These are phyloP conservation scores for Stictocephala bisonia DNA, from an alignment of 2,888 invertebrate genomes.

Conservation along the genomic window DNA sequence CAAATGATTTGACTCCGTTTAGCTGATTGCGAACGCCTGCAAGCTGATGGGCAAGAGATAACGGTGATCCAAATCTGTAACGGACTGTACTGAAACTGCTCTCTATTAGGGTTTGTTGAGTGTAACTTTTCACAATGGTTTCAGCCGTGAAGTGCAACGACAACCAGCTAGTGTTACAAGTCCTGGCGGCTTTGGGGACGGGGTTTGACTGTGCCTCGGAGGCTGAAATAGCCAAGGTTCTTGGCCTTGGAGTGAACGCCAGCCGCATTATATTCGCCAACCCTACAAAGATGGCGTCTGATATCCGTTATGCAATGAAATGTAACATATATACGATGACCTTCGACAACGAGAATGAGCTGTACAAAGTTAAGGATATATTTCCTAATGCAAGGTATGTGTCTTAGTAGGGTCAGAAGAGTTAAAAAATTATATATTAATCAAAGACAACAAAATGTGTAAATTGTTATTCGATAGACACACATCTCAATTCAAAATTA, in stretches of 20 bases:
- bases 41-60: no score
- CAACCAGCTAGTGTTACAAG: slow-evolving; percentile 81
- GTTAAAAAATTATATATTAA: no score
- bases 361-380: slow-evolving; percentile 86
- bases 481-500: no score
- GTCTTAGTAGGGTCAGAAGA: no score
- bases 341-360: slow-evolving; percentile 93
- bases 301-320: slow-evolving; percentile 84
- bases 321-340: slow-evolving; percentile 86
- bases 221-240: slow-evolving; percentile 86
- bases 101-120: no score
- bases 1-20: no score
- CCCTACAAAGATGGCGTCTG: slow-evolving; percentile 93
- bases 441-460: no score
- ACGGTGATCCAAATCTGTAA: no score
- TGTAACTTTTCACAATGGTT: no score
- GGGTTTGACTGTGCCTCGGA: slow-evolving; percentile 99
- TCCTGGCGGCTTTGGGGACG: slow-evolving; percentile 87
- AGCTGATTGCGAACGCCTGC: no score
- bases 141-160: slow-evolving; percentile 98
- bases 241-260: slow-evolving; percentile 79
- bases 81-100: no score
- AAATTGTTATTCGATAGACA: no score
- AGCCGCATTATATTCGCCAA: slow-evolving; percentile 94
- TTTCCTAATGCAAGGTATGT: slow-evolving; percentile 88